Conservation (phyloP, 2,797 vertebrate genomes). For the Microhierax caerulescens region DNA sequence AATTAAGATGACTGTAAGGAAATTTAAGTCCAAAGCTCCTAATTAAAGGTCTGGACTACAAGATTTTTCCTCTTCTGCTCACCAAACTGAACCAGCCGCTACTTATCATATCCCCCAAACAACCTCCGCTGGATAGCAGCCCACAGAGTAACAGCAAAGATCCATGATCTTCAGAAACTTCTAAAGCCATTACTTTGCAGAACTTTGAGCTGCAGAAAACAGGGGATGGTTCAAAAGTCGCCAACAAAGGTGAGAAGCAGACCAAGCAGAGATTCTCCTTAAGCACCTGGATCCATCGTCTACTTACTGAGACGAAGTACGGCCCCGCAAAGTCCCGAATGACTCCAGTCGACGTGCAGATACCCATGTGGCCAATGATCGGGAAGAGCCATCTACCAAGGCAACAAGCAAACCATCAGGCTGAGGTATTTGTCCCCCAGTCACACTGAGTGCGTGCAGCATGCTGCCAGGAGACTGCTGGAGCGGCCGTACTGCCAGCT, state of each 20-base stretch:
- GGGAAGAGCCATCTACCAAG: slow-evolving; percentile 91
- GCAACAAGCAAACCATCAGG: background rate
- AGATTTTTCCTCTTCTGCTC: background rate
- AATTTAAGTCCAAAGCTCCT: background rate
- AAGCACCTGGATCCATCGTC: accelerated
- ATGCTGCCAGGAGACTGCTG: background rate
- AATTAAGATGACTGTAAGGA: background rate
- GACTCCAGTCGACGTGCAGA: slow-evolving; percentile 91
- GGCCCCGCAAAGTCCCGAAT: slow-evolving; percentile 96
- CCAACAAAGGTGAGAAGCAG: background rate
- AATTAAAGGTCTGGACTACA: background rate
- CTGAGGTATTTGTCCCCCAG: background rate
- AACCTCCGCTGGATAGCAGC: background rate
- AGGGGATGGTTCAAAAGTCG: background rate
- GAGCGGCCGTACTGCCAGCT: accelerated
- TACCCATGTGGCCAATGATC: slow-evolving; percentile 97
- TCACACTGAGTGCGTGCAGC: accelerated
- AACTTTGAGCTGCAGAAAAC: background rate
- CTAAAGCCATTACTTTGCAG: background rate
- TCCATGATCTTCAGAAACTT: accelerated
- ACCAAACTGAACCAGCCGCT: background rate
- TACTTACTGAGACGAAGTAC: slow-evolving; percentile 94
- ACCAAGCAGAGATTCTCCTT: background rate
- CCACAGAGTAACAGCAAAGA: background rate
- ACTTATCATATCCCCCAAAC: accelerated